Evolutionary conservation across 2,797 vertebrate species (phyloP).

Genomic region (Forpus xanthops): DNA sequence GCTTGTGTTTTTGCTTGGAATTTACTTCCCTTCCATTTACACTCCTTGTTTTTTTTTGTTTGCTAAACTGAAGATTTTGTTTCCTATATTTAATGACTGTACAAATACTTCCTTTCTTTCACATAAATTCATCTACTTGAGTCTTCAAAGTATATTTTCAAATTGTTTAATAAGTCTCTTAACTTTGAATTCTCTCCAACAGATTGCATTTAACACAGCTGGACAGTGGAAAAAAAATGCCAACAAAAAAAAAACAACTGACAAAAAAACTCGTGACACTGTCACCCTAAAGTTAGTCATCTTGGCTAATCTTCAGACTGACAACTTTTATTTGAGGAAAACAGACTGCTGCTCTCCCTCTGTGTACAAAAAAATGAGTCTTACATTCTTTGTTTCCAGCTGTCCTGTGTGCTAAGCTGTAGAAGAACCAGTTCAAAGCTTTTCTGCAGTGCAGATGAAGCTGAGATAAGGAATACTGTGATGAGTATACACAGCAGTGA

Average conservation of each 20-base stretch:
- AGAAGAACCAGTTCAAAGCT: background rate
- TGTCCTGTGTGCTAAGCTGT: background rate
- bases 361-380: background rate
- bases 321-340: background rate
- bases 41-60: rapidly evolving
- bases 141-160: background rate
- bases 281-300: background rate
- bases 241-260: background rate
- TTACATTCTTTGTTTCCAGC: background rate
- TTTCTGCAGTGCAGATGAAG: background rate
- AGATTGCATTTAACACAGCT: background rate
- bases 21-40: background rate
- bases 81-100: background rate
- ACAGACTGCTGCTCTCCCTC: background rate
- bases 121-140: background rate
- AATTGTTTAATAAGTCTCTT: background rate
- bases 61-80: background rate
- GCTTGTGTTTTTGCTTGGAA: background rate
- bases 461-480: background rate
- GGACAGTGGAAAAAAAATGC: too few relatives aligned
- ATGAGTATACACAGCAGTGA: background rate
- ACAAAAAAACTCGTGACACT: background rate
- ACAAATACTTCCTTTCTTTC: background rate
- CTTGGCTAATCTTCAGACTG: background rate
- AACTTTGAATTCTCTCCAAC: background rate